Base-by-base conservation (phyloP, 2,113 vertebrate species). In the Triplophysa tibetana region DNA sequence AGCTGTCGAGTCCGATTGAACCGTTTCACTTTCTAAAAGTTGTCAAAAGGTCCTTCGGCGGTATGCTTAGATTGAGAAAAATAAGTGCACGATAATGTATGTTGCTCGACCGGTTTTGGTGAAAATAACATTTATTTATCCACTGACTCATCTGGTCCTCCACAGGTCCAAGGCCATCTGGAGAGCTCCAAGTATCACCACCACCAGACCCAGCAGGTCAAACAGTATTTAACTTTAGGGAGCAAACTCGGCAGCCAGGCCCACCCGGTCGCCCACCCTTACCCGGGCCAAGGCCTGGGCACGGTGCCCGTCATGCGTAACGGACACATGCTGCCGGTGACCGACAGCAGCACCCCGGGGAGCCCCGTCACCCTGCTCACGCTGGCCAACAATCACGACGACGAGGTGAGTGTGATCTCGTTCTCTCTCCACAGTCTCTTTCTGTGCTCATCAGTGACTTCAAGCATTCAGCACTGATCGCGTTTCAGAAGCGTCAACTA, bases 121-220 rank as follows among this genome's bases (percentile, higher is more conserved):
- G 4, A 6, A 7, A 45, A 45, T 12, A 45, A 45, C 2, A 0
- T 33, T 33, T 6, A 7, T 38, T 38, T 38, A 38, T 38, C 33
- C 6, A 38, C 33, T 1, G 6, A 38, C 33, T 38, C 33, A 7
- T 56, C 8, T 3, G 33, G 54, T 63, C 75, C 19, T 48, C 56
- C 33, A 43, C 52, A n/a, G 97, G 94, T 97, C 78, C 94, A 96
- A 89, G 92, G 89, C 69, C 95, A 96, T 86, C 89, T 97, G 90
- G 96, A 98, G 89, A 95, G 91, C 84, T 93, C 95, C 82, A 95
- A 95, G 84, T 95, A 95, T 82, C 95, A 96, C 60, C 88, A 95
- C 64, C 95, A 95, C 58, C 94, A 95, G 89, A 92, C 91, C 73
- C 93, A 96, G 82, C 96, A 96, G 87, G 93, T 95, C 84, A 96